These are phyloP conservation scores for Chironomus tentans DNA, from an alignment of 2,888 invertebrate species.

Conservation along the genomic window DNA sequence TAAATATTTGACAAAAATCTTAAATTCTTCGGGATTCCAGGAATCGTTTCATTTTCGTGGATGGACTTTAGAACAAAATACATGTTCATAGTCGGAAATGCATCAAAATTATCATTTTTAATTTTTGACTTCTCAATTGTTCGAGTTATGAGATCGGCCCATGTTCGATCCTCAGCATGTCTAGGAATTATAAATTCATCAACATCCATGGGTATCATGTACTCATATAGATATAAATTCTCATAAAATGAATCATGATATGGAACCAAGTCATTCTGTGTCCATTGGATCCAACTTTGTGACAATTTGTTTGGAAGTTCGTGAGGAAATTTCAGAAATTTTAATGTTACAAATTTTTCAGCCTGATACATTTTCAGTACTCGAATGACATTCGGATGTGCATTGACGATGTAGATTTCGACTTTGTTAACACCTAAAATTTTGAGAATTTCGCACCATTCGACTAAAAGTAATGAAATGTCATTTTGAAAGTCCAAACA, in stretches of 20 bases:
- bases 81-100: not conserved
- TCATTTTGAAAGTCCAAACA: not conserved
- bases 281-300: not conserved
- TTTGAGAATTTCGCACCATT: constrained; percentile 18
- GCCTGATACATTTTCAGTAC: not conserved
- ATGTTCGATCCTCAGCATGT: not conserved
- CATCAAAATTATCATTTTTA: not conserved
- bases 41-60: not conserved
- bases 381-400: not conserved
- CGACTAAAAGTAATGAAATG: not conserved
- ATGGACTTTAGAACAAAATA: not conserved
- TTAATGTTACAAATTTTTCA: not conserved
- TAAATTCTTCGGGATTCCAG: not conserved
- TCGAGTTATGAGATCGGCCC: not conserved
- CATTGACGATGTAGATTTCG: not conserved
- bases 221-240: not conserved
- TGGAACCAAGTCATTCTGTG: not conserved
- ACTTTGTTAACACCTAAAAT: constrained; percentile 1
- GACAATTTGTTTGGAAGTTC: not conserved
- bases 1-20: not conserved
- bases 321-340: not conserved
- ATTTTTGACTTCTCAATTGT: not conserved
- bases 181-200: constrained; percentile 9
- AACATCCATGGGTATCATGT: not conserved
- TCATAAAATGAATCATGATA: constrained; percentile 1